Evolutionary conservation across 1,140 invertebrate species (phyloP), one percentile per base, ranked within the genome.

Genomic region (Melipona quadrifasciata): DNA sequence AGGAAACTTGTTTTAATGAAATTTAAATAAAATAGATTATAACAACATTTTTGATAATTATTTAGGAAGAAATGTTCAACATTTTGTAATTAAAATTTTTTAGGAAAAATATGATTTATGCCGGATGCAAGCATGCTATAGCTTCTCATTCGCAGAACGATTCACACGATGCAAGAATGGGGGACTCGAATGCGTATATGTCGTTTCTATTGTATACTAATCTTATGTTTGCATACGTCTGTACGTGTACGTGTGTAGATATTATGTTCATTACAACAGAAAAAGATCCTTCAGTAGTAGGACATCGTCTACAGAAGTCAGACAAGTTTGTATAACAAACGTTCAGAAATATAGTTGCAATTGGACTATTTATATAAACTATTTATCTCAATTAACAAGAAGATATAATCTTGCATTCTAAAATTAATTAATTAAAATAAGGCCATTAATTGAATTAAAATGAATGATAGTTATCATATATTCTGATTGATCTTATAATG

Each of bases 101-200:
- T 17, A 55, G 1, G 19, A 10, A 68, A 76, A 65, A 31, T 27
- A 8, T n/a, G 2, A 53, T 21, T 64, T 70, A 24, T 31, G 16
- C 53, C n/a, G 39, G 55, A 72, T 58, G 53, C 53, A n/a, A 61
- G 68, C 21, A 14, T 17, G 27, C 67, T 86, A 86, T 87, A 58
- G 71, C 14, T 74, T 64, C 82, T 64, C 34, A 55, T 78, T 73
- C 64, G 68, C 58, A 68, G 8, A 86, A 58, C 68, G 73, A 78
- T 82, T 87, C 79, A 64, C 79, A 87, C 79, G 84, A n/a, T 82
- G 39, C 21, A 67, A 86, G 79, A 87, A 86, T 87, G 53, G 68
- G 58, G 68, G 53, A 64, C 84, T 39, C 58, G 84, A 86, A 86
- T 86, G 73, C 74, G 73, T 71, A 39, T 39, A 47, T 47, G 79